These are phyloP conservation scores for Cuculus canorus DNA, from an alignment of 2,797 vertebrate genomes.

Conservation along the genomic window DNA sequence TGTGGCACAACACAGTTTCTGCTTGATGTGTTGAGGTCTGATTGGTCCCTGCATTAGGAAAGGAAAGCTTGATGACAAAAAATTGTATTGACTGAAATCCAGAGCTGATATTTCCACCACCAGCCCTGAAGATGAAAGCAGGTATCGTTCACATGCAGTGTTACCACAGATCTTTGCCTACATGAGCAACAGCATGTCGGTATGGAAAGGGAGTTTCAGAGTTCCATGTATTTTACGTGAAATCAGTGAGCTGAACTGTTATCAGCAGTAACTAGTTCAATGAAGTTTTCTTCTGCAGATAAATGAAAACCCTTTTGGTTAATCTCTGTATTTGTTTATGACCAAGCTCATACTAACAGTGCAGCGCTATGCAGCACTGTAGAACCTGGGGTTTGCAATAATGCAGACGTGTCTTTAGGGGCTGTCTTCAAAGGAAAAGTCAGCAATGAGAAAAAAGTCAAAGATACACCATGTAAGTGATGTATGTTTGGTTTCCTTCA, in stretches of 20 bases:
- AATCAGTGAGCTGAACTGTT: neutral
- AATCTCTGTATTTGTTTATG: neutral
- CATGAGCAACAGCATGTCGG: neutral
- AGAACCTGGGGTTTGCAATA: neutral
- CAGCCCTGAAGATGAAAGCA: conserved; percentile 12
- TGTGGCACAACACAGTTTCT: neutral
- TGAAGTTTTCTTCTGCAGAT: neutral
- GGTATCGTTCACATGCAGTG: neutral
- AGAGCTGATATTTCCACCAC: neutral
- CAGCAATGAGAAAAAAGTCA: neutral
- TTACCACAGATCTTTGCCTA: neutral
- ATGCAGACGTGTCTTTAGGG: neutral
- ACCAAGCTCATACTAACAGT: neutral
- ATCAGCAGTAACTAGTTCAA: neutral
- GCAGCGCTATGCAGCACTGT: neutral
- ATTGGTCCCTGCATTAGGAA: neutral
- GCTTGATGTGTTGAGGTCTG: neutral
- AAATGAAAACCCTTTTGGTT: conserved; percentile 1
- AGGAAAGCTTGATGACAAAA: neutral
- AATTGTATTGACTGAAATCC: neutral
- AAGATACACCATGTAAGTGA: neutral
- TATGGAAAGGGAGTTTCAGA: conserved; percentile 36
- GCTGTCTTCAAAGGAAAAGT: neutral
- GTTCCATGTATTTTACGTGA: conserved; percentile 31
- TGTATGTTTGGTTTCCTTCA: neutral